Conservation (phyloP, 2,888 invertebrate genomes). For the Chouioia cunea region DNA sequence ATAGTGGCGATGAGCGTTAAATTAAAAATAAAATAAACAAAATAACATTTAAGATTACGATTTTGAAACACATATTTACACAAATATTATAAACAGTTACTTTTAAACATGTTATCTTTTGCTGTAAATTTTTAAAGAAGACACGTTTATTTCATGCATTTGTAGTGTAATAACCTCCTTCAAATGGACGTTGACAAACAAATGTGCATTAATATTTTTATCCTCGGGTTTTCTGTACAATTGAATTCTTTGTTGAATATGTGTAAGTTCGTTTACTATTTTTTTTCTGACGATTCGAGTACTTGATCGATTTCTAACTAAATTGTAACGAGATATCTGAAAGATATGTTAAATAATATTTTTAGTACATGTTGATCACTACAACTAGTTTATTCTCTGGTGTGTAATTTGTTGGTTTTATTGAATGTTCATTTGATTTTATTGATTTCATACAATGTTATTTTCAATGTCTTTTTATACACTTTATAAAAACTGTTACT, state of each 20-base stretch:
- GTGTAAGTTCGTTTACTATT: no score
- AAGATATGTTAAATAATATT: no score
- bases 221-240: no score
- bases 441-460: neutral
- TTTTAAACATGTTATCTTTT: slow-evolving; percentile 65
- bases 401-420: neutral
- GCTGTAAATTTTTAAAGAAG: slow-evolving; percentile 58
- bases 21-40: slow-evolving; percentile 19
- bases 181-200: slow-evolving; percentile 23
- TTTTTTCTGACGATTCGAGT: no score
- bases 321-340: no score
- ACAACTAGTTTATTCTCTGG: slow-evolving; percentile 7
- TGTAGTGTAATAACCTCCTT: slow-evolving; percentile 22
- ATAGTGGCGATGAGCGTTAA: slow-evolving; percentile 7
- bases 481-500: slow-evolving; percentile 28
- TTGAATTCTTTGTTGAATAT: no score
- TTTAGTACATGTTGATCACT: slow-evolving; percentile 7
- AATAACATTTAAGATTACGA: slow-evolving; percentile 18
- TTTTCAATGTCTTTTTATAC: slow-evolving; percentile 17
- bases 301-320: no score
- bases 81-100: slow-evolving; percentile 56
- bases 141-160: slow-evolving; percentile 35
- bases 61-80: slow-evolving; percentile 21
- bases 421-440: neutral
- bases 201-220: slow-evolving; percentile 28